Conservation (phyloP, 1,140 invertebrate species). For the Phenacoccus solenopsis region DNA sequence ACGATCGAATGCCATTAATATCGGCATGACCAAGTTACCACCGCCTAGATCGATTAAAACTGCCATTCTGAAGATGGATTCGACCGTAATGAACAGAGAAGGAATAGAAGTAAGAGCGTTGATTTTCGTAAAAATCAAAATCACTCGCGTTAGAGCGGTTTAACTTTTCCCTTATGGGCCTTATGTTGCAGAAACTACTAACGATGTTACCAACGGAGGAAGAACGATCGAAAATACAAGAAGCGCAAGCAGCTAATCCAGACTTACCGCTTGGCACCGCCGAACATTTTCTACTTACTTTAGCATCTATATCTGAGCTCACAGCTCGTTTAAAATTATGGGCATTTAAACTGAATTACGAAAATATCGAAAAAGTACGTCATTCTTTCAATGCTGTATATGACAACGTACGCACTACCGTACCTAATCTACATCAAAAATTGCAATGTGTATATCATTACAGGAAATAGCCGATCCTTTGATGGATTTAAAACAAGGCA, state of each 20-base stretch:
- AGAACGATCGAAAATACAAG: conserved; percentile 90
- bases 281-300: conserved; percentile 91
- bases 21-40: conserved; percentile 97
- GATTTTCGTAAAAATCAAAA: neutral
- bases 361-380: conserved; percentile 80
- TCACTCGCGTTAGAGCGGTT: neutral
- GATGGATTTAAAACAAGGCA: conserved; percentile 95
- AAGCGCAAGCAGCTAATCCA: conserved; percentile 85
- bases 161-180: neutral
- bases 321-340: conserved; percentile 89
- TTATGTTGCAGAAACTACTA: conserved; percentile 65
- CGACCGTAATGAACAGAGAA: conserved; percentile 94
- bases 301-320: conserved; percentile 91
- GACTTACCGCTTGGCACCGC: conserved; percentile 92
- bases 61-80: conserved; percentile 98
- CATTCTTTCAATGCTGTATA: conserved; percentile 11
- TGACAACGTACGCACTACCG: too few species aligned
- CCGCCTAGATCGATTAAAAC: conserved; percentile 94
- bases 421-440: neutral
- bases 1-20: conserved; percentile 97
- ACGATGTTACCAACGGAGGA: conserved; percentile 96
- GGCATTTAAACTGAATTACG: conserved; percentile 98
- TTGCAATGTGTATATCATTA: conserved; percentile 22
- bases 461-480: conserved; percentile 95
- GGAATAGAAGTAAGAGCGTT: conserved; percentile 66